These are phyloP conservation scores for Himalopsyche anomala DNA, from an alignment of 2,888 invertebrate species.

Conservation along the genomic window DNA sequence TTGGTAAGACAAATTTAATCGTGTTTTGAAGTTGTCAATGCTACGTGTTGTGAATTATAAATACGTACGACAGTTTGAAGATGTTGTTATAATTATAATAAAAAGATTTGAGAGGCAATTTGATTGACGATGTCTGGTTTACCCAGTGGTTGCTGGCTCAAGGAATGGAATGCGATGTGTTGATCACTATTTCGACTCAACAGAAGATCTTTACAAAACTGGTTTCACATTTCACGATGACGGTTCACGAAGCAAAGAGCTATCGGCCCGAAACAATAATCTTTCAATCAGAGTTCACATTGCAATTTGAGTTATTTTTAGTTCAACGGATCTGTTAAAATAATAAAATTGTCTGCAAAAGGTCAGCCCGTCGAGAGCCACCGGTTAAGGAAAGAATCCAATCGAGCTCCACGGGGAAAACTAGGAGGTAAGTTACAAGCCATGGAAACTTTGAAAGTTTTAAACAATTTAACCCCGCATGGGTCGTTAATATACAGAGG, in stretches of 20 bases:
- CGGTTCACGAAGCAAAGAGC: not conserved
- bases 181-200: not conserved
- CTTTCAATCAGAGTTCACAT: slow-evolving; percentile 3
- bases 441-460: not conserved
- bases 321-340: not conserved
- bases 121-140: not conserved
- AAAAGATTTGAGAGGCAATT: not conserved
- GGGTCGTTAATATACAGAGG: not conserved
- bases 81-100: not conserved
- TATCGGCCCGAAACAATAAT: not conserved
- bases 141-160: not conserved
- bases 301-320: not conserved
- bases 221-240: slow-evolving; percentile 16
- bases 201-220: slow-evolving; percentile 19
- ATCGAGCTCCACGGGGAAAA: not conserved
- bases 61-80: no score
- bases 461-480: not conserved
- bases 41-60: no score
- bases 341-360: not conserved
- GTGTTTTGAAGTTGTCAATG: no score
- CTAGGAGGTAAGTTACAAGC: not conserved
- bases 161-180: slow-evolving; percentile 5
- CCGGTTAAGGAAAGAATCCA: not conserved
- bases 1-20: no score
- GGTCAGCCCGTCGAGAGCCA: not conserved